These are phyloP conservation scores for Rousettus leschenaultii DNA, from an alignment of 2,113 vertebrate species.

Conservation along the genomic window DNA sequence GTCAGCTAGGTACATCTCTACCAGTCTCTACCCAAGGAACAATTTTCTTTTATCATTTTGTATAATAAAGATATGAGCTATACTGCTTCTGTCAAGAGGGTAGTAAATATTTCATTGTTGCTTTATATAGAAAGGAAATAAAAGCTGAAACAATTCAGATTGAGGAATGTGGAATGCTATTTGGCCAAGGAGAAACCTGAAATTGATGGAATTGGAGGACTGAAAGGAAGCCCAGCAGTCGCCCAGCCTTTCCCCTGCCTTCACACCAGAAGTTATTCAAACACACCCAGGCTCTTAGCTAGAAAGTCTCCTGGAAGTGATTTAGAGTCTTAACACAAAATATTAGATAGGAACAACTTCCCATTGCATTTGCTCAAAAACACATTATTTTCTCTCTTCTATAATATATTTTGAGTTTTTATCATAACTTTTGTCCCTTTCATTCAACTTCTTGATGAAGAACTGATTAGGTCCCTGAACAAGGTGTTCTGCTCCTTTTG, in stretches of 20 bases:
- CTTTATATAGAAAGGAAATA: background rate
- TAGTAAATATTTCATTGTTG: slow-evolving; percentile 7
- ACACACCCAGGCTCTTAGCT: background rate
- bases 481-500: background rate
- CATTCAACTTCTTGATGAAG: background rate
- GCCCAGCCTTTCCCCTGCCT: background rate
- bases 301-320: background rate
- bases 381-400: background rate
- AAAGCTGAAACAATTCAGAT: background rate
- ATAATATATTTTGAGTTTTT: background rate
- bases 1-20: background rate
- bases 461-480: background rate
- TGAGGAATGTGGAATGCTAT: background rate
- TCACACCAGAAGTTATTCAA: background rate
- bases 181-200: background rate
- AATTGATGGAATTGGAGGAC: background rate
- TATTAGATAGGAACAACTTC: background rate
- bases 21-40: background rate
- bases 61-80: background rate
- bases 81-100: background rate
- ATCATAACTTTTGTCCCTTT: background rate
- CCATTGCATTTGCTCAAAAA: background rate
- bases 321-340: background rate
- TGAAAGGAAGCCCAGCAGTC: background rate
- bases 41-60: background rate